Percentiles rank a stretch among this genome's conserved stretches.
Evolutionary conservation across 2,888 invertebrate species (phyloP).

Genomic region (Piscicola geometra): DNA sequence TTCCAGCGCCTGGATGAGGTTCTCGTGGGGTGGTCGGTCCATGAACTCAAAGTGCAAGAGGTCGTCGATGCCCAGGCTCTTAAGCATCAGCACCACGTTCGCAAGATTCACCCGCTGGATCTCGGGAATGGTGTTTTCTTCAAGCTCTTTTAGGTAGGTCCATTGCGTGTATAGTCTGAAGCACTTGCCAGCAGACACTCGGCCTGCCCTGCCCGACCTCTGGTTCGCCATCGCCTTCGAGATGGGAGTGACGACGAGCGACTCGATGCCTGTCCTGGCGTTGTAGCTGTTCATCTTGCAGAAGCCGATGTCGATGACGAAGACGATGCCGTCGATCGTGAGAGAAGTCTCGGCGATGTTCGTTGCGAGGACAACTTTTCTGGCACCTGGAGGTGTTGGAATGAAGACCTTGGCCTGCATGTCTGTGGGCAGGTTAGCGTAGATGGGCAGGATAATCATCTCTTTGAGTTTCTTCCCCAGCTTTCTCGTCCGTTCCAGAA

Average conservation of each 20-base stretch:
- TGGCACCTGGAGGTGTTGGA: conserved; percentile 88
- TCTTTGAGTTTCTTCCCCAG: conserved; percentile 89
- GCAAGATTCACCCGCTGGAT: conserved; percentile 95
- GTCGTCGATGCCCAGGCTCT: conserved; percentile 94
- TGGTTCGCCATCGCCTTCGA: conserved; percentile 94
- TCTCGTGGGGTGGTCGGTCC: conserved; percentile 77
- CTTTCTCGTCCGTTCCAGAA: conserved; percentile 76
- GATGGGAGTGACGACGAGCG: conserved; percentile 94
- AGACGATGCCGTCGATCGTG: conserved; percentile 96
- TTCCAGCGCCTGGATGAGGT: conserved; percentile 76
- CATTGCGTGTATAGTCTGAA: conserved; percentile 95
- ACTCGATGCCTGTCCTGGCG: conserved; percentile 96
- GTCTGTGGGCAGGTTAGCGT: conserved; percentile 95
- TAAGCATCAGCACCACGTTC: conserved; percentile 92
- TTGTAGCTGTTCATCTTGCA: conserved; percentile 97
- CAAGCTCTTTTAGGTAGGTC: conserved; percentile 96
- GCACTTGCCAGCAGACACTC: conserved; percentile 90
- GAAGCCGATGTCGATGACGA: conserved; percentile 99
- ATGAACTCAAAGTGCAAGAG: conserved; percentile 95
- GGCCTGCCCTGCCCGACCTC: conserved; percentile 87
- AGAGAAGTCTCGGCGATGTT: conserved; percentile 98
- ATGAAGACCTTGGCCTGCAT: conserved; percentile 99
- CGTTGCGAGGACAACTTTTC: conserved; percentile 90
- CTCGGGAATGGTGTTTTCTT: conserved; percentile 95
- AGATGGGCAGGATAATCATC: conserved; percentile 86